Evolutionary conservation across 2,888 invertebrate genomes (phyloP).

Genomic region (Volucella zonaria): DNA sequence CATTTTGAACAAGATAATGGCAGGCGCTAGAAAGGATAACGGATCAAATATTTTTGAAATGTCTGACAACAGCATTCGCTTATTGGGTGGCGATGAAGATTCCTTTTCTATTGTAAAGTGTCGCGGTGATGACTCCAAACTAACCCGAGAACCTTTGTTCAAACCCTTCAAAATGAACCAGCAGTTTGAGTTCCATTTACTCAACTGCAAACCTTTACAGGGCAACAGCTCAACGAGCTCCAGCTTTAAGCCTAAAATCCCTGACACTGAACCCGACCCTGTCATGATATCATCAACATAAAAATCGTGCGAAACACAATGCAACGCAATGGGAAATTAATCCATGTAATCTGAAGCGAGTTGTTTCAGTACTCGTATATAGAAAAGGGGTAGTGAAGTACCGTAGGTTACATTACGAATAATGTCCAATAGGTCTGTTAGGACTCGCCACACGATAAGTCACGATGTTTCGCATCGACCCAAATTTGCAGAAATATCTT

Average conservation of each 20-base stretch:
- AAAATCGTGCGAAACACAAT: not conserved
- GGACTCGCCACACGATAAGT: conserved; percentile 11
- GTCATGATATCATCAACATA: too few species aligned
- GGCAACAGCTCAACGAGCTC: too few species aligned
- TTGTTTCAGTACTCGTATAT: not conserved
- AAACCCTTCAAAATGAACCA: too few species aligned
- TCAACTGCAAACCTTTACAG: too few species aligned
- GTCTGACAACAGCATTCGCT: too few species aligned
- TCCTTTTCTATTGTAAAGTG: not conserved
- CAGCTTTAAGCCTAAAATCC: too few species aligned
- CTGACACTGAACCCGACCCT: too few species aligned
- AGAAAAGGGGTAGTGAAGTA: not conserved
- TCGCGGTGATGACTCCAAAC: not conserved
- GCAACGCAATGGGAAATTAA: not conserved
- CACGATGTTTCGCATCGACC: conserved; percentile 6
- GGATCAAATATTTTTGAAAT: too few species aligned
- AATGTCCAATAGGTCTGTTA: conserved; percentile 34
- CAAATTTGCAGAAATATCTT: conserved; percentile 21
- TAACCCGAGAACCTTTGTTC: not conserved
- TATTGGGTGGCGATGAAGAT: not conserved
- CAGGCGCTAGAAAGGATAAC: too few species aligned
- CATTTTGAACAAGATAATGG: not conserved
- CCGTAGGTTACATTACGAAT: conserved; percentile 67
- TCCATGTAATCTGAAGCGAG: not conserved
- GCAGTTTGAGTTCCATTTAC: too few species aligned